Base-by-base conservation (phyloP, 1,140 invertebrate genomes). In the Gryllus bimaculatus region DNA sequence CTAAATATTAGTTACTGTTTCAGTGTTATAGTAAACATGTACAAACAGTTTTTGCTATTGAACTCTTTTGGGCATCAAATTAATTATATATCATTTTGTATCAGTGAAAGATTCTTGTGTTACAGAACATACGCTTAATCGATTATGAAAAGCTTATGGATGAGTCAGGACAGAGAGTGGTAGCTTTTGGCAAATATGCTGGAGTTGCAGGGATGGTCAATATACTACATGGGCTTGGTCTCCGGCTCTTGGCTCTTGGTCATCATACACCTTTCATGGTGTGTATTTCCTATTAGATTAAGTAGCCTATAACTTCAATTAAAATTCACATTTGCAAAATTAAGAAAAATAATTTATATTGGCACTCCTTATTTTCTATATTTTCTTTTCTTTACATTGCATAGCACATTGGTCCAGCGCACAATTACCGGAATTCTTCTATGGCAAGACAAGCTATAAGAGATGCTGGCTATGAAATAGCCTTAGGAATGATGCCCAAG, bases 241-340 rank as follows among this genome's bases (percentile, higher is more conserved):
- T 99, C 1, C 88, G 98, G 74, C 88, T 99, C 0, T 85, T 99
- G 49, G 98, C 98, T 0, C 85, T 99, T 7, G 98, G 98, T 4
- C 98, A 99, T 87, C 98, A 99, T 84, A 99, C 98, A 0, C 98
- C 98, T 0, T 99, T 99, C 84, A 98, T 99, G 97, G 94, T 95
- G 74, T 18, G 12, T 75, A 21, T 75, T 75, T 75, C 20, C n/a
- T 75, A n/a, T 73, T 13, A 15, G n/a, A 1, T 73, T 1, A 73
- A 15, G 66, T 15, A 13, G 13, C 66, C 13, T n/a, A 6, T 73
- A 15, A n/a, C 1, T 15, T 1, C 13, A 73, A 73, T 15, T 73
- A 73, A 73, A 73, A 73, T 73, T 73, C n/a, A n/a, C 6, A 6
- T 73, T 21, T 21, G 21, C 26, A 75, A n/a, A 75, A 75, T 75